A percentile compares a stretch with the other conserved stretches of the same genome.
Conservation (phyloP, 2,113 vertebrate genomes). For the Upupa epops region DNA sequence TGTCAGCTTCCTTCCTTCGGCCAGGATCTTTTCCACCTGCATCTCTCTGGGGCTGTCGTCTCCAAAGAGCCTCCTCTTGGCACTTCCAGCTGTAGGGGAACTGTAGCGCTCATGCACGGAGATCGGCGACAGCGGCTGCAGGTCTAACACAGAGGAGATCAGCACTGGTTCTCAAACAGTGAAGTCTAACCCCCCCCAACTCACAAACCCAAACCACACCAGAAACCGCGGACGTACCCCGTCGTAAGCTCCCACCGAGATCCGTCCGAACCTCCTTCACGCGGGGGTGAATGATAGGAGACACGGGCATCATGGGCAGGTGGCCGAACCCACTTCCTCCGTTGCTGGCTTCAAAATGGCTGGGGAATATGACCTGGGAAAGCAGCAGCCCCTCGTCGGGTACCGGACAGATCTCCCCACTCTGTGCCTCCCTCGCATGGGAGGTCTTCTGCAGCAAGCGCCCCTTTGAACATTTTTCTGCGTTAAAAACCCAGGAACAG, state of each 20-base stretch:
- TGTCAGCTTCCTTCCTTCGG: conserved; percentile 74
- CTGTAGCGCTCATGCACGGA: conserved; percentile 93
- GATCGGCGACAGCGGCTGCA: conserved; percentile 81
- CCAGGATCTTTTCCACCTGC: conserved; percentile 68
- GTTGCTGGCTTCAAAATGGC: conserved; percentile 86
- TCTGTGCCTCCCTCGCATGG: background rate
- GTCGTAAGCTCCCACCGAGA: conserved; percentile 82
- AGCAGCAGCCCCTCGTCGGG: conserved; percentile 29
- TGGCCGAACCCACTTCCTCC: conserved; percentile 78
- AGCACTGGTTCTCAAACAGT: background rate
- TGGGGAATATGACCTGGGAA: conserved; percentile 91
- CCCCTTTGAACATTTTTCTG: background rate
- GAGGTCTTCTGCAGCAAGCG: background rate
- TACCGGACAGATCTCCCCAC: background rate
- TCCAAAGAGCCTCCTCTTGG: conserved; percentile 92
- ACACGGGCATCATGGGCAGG: conserved; percentile 88
- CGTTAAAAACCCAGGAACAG: background rate
- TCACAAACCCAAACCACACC: background rate
- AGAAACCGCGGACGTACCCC: conserved; percentile 70
- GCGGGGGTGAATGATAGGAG: conserved; percentile 94
- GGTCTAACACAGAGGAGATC: conserved; percentile 70
- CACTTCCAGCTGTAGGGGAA: conserved; percentile 92
- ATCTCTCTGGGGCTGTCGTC: conserved; percentile 82
- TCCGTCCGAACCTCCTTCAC: conserved; percentile 93
- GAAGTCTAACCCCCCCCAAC: background rate